Evolutionary conservation across 1,140 invertebrate genomes (phyloP).

Genomic region (Apis laboriosa): DNA sequence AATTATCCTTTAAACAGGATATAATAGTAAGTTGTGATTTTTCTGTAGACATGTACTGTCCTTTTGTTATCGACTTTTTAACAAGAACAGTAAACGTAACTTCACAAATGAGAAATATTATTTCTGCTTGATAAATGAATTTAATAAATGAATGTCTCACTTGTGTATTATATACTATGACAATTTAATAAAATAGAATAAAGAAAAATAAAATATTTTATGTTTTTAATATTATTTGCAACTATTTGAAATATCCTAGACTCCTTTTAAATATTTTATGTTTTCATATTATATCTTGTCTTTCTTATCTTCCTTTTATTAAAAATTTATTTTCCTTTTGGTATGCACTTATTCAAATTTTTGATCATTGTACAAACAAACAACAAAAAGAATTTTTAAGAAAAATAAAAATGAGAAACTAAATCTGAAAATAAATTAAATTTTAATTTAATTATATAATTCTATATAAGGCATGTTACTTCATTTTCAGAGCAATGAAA

Average conservation of each 20-base stretch:
- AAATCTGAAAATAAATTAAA: no score
- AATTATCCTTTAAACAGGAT: conserved; percentile 54
- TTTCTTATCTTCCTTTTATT: neutral
- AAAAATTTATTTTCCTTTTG: no score
- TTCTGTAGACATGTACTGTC: conserved; percentile 46
- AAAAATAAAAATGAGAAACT: no score
- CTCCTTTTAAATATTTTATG: no score
- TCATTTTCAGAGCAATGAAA: no score
- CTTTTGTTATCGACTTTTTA: conserved; percentile 61
- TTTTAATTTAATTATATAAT: no score
- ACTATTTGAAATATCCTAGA: neutral
- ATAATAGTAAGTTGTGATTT: conserved; percentile 58
- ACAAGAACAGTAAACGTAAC: conserved; percentile 40
- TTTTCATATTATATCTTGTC: no score
- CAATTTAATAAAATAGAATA: conserved; percentile 51
- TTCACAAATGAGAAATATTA: conserved; percentile 45
- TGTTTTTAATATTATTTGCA: neutral
- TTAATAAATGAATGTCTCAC: conserved; percentile 56
- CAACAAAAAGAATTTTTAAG: no score
- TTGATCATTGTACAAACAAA: no score
- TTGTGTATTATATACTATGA: conserved; percentile 49
- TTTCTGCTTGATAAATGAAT: conserved; percentile 61
- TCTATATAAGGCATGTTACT: no score
- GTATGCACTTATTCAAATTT: no score
- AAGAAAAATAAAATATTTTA: conserved; percentile 3